These are phyloP conservation scores for Siniperca scherzeri DNA, from an alignment of 2,797 vertebrate genomes.

Conservation along the genomic window DNA sequence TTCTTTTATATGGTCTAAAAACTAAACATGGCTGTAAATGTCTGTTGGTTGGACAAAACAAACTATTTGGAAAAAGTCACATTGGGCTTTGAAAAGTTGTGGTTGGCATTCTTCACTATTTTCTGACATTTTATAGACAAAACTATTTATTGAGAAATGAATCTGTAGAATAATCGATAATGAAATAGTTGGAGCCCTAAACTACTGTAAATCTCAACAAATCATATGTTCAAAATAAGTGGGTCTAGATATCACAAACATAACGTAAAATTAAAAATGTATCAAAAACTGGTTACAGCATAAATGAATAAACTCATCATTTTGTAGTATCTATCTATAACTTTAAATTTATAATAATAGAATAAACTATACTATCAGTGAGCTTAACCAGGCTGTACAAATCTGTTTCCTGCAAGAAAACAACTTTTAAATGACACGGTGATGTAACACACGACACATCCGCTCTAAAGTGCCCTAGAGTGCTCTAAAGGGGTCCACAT, in stretches of 20 bases:
- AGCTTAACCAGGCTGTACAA: slow-evolving; percentile 6
- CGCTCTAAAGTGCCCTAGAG: slow-evolving; percentile 58
- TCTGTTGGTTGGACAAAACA: not conserved
- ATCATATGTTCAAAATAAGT: not conserved
- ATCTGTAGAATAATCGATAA: not conserved
- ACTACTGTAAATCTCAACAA: not conserved
- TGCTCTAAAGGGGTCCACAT: not conserved
- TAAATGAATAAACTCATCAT: not conserved
- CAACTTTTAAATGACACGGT: not conserved
- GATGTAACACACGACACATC: slow-evolving; percentile 44
- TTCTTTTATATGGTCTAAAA: not conserved
- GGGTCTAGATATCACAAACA: not conserved
- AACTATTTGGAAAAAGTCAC: not conserved
- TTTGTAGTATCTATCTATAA: not conserved
- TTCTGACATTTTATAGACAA: not conserved
- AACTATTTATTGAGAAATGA: not conserved
- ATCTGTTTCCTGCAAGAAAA: not conserved
- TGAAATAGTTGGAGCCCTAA: not conserved
- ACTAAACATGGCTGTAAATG: not conserved
- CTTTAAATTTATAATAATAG: not conserved
- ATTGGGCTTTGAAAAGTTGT: not conserved
- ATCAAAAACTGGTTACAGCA: not conserved
- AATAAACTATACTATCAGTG: not conserved
- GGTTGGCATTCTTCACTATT: not conserved
- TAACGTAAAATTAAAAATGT: not conserved